A percentile compares a stretch with the other conserved stretches of the same genome.
Evolutionary conservation across 2,888 invertebrate species (phyloP).

Genomic region (Drosophila incognita): DNA sequence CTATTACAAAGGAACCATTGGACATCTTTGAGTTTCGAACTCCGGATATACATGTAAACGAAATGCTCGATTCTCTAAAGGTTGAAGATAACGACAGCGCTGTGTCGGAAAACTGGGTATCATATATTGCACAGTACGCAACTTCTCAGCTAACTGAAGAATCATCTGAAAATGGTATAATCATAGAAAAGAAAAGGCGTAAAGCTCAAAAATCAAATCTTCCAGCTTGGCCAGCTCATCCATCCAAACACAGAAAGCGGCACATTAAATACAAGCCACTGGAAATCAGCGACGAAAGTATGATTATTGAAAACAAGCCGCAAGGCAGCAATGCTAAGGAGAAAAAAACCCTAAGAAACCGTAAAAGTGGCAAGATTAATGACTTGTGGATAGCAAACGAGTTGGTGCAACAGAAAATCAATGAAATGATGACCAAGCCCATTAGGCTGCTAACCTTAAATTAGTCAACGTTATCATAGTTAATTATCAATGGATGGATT

Average conservation of each 20-base stretch:
- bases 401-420: conserved; percentile 32
- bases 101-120: background rate
- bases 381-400: conserved; percentile 30
- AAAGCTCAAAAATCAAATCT: background rate
- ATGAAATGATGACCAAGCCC: conserved; percentile 61
- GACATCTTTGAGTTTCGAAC: conserved; percentile 52
- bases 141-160: background rate
- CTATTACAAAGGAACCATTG: background rate
- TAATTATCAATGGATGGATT: background rate
- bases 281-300: conserved; percentile 6
- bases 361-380: background rate
- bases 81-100: background rate
- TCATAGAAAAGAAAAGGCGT: background rate
- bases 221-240: conserved; percentile 51
- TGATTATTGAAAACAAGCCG: background rate
- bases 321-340: background rate
- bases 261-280: conserved; percentile 15
- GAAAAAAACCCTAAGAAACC: background rate
- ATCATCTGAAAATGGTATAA: background rate
- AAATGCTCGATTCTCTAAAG: background rate
- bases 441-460: conserved; percentile 32
- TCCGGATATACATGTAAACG: conserved; percentile 41
- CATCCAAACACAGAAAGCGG: conserved; percentile 16
- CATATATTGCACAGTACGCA: background rate
- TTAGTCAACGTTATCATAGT: background rate